Evolutionary conservation across 2,888 invertebrate species (phyloP), one percentile per base, ranked within the genome.

Genomic region (Oxystoma pomonae): DNA sequence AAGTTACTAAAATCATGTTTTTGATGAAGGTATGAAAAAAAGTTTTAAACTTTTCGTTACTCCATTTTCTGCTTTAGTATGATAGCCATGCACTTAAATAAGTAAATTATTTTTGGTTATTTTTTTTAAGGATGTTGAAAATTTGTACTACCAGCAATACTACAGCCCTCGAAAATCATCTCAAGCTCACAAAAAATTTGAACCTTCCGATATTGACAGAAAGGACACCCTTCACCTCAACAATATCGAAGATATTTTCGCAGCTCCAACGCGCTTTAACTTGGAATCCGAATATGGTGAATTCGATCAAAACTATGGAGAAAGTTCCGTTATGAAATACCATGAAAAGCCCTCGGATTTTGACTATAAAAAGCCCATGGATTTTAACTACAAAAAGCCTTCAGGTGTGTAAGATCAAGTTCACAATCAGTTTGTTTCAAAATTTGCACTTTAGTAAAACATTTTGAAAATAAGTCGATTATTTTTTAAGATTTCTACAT

Each of bases 221-320:
- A 66, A 59, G 16, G 65, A 66, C 56, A 63, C 60, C 1, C 18
- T 66, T 1, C 60, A 35, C 50, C 63, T 66, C 16, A 50, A 49
- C 17, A 65, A 63, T 49, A 58, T 63, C 7, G 60, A 65, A 17
- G 52, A 62, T 50, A 19, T 63, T n/a, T 63, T 63, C 35, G 16
- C 63, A 1, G 58, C 56, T 2, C 9, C 51, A 3, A 49, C 64
- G 56, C 64, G 65, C 2, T 64, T 69, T 16, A 20, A 63, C n/a
- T n/a, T 70, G 17, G 70, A 69, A 57, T 70, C 70, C 1, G 72
- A 70, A 16, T 69, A 65, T 58, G 72, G 69, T 5, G 62, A 69
- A 50, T 63, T 71, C 35, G 60, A 64, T 1, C 19, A 16, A 16
- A 3, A 19, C n/a, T 16, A 9, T 53, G 19, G 17, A 19, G 17